These are phyloP conservation scores for Triops longicaudatus DNA, from an alignment of 1,140 invertebrate species.

Conservation along the genomic window DNA sequence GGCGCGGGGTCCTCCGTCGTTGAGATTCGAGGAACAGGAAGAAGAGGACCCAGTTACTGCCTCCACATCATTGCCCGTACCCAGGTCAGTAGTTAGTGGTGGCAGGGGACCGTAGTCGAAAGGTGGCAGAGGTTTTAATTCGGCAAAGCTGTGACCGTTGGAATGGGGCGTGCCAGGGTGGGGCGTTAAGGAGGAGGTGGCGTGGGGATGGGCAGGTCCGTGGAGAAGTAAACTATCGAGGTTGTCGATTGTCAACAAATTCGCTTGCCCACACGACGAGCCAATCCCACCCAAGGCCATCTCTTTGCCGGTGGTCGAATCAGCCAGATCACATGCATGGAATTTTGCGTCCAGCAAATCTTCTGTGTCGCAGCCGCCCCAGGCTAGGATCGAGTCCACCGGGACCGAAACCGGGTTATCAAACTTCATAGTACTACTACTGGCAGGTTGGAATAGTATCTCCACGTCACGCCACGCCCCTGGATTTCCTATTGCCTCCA, in stretches of 20 bases:
- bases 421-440: constrained; percentile 25
- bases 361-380: constrained; percentile 28
- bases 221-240: constrained; percentile 54
- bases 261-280: constrained; percentile 9
- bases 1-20: constrained; percentile 51
- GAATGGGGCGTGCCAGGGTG: constrained; percentile 27
- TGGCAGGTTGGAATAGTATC: neutral
- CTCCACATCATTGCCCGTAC: constrained; percentile 47
- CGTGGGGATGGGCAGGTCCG: constrained; percentile 25
- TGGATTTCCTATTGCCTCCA: neutral
- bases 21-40: constrained; percentile 54
- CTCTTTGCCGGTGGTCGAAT: constrained; percentile 27
- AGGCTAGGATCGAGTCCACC: constrained; percentile 30
- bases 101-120: constrained; percentile 52
- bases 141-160: constrained; percentile 53
- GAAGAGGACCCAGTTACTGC: constrained; percentile 53
- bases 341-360: constrained; percentile 28
- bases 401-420: constrained; percentile 28
- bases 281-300: constrained; percentile 18
- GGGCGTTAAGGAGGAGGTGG: constrained; percentile 40
- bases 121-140: constrained; percentile 70
- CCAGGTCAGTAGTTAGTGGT: neutral
- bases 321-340: constrained; percentile 28
- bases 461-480: neutral
- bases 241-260: constrained; percentile 43